These are phyloP conservation scores for Pachyramphus minor DNA, from an alignment of 2,113 vertebrate species.

Conservation along the genomic window DNA sequence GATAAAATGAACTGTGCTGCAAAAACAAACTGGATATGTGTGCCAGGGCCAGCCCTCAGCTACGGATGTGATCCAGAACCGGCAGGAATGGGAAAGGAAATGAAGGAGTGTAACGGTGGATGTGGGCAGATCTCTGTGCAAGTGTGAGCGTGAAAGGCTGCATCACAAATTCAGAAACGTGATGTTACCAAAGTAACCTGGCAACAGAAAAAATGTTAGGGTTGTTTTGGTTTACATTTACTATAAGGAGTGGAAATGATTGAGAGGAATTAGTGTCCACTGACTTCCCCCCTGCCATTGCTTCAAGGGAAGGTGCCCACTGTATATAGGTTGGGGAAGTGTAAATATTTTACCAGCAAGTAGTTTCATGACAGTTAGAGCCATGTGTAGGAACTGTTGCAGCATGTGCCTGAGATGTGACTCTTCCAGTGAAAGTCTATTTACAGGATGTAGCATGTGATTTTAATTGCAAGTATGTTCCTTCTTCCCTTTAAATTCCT, in stretches of 20 bases:
- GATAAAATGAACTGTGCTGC: not conserved
- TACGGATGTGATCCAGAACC: not conserved
- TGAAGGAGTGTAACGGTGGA: not conserved
- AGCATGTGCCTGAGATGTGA: constrained; percentile 19
- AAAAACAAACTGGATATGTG: not conserved
- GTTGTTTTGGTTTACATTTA: not conserved
- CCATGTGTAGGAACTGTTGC: not conserved
- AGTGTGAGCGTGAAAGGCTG: not conserved
- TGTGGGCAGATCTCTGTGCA: not conserved
- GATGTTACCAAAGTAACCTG: not conserved
- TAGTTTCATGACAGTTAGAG: not conserved
- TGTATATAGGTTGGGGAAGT: not conserved
- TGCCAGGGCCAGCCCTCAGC: not conserved
- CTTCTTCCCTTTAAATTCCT: constrained; percentile 16
- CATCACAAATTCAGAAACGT: not conserved
- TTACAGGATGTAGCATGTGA: constrained; percentile 31
- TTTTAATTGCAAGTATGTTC: constrained; percentile 57
- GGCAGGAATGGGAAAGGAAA: not conserved
- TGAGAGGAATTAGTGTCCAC: not conserved
- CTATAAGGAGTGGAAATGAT: not conserved
- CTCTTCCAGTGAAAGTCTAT: constrained; percentile 21
- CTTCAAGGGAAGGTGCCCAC: not conserved
- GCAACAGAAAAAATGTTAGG: not conserved
- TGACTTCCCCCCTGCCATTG: not conserved
- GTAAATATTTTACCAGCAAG: not conserved